These are phyloP conservation scores for Drosophila fungiperda DNA, from an alignment of 2,888 invertebrate genomes.

Conservation along the genomic window DNA sequence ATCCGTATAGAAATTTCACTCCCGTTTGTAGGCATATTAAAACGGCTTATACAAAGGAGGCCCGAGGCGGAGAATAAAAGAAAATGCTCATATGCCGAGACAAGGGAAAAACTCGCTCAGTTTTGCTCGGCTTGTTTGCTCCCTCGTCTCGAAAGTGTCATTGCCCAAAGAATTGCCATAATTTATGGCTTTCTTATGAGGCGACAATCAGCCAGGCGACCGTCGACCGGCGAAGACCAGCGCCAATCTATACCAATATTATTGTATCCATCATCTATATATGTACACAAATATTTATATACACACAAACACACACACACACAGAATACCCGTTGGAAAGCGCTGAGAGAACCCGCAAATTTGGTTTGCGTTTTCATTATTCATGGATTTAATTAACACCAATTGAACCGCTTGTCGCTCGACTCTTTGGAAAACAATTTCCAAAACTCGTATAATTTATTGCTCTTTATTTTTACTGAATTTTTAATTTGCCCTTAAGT, in stretches of 20 bases:
- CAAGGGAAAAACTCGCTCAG: slow-evolving; percentile 60
- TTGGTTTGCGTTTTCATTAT: slow-evolving; percentile 71
- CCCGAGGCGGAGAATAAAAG: slow-evolving; percentile 43
- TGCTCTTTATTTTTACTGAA: slow-evolving; percentile 44
- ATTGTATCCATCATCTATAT: slow-evolving; percentile 24
- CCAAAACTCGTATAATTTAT: slow-evolving; percentile 70
- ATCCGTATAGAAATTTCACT: slow-evolving; percentile 69
- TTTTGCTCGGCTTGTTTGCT: slow-evolving; percentile 48
- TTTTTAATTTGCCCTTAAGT: slow-evolving; percentile 73
- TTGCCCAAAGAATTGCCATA: slow-evolving; percentile 75
- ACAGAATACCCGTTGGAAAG: slow-evolving; percentile 7
- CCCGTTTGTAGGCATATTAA: slow-evolving; percentile 66
- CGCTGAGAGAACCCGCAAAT: slow-evolving; percentile 53
- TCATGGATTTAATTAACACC: slow-evolving; percentile 86
- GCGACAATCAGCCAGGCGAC: slow-evolving; percentile 62
- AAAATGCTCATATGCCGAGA: slow-evolving; percentile 54
- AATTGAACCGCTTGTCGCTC: slow-evolving; percentile 85
- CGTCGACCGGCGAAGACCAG: slow-evolving; percentile 40
- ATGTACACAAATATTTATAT: slow-evolving; percentile 3
- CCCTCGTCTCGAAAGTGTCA: slow-evolving; percentile 76
- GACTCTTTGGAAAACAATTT: slow-evolving; percentile 72
- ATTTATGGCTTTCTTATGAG: slow-evolving; percentile 83
- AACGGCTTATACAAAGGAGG: slow-evolving; percentile 52
- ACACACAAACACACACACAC: background rate
- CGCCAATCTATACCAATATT: slow-evolving; percentile 62